phyloP scores from a whole-genome alignment of 2,113 vertebrate species.

The Hipposideros armiger region DNA sequence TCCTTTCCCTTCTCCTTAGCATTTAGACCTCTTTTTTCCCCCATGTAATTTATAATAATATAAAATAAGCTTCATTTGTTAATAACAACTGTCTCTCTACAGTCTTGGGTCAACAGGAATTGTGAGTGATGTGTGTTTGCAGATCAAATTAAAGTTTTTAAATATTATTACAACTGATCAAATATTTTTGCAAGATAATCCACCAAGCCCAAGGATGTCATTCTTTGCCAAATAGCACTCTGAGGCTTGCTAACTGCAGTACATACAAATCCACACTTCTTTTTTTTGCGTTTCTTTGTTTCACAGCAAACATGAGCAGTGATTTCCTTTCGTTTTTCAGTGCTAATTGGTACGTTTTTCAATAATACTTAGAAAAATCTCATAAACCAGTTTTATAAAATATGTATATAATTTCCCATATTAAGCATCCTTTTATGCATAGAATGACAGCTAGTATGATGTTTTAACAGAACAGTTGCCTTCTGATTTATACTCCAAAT shows the following conservation, averaged over 20 bases:
- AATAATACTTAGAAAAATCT: constrained; percentile 30
- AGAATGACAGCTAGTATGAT: not conserved
- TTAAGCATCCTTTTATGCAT: not conserved
- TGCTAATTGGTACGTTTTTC: not conserved
- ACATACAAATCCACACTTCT: not conserved
- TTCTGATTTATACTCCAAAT: constrained; percentile 21
- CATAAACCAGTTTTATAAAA: not conserved
- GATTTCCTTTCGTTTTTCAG: constrained; percentile 19
- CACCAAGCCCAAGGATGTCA: not conserved
- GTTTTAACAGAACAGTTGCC: not conserved
- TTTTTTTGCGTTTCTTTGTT: constrained; percentile 35
- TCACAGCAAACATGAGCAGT: not conserved
- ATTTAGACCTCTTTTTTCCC: not conserved
- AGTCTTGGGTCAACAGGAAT: constrained; percentile 54
- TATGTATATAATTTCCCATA: not conserved
- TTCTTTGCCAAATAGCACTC: constrained; percentile 56
- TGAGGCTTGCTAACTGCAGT: not conserved
- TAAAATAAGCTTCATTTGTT: constrained; percentile 12
- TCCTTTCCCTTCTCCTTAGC: not conserved
- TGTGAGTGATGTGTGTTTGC: constrained; percentile 28
- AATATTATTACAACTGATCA: constrained; percentile 75
- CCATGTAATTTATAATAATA: not conserved
- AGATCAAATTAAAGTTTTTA: constrained; percentile 73
- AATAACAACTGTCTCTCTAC: constrained; percentile 4
- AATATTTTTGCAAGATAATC: constrained; percentile 73